phyloP scores from a whole-genome alignment of 2,797 vertebrate genomes.

The Oreonectes daqikongensis region DNA sequence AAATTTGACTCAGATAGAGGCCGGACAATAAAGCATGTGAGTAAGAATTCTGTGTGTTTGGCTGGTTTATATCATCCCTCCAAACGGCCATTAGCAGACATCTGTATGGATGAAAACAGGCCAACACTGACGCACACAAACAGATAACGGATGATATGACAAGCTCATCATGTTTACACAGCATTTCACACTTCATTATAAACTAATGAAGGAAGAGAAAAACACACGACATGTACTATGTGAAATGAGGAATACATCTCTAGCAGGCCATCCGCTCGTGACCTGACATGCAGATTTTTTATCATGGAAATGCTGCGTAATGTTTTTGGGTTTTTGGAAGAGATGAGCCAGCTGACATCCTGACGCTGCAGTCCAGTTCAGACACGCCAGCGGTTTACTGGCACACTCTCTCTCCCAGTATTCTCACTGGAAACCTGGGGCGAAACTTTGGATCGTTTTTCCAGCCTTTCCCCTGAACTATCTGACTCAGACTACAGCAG shows the following conservation, averaged over 20 bases:
- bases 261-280: neutral
- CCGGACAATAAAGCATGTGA: neutral
- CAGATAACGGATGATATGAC: conserved; percentile 42
- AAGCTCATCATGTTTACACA: conserved; percentile 48
- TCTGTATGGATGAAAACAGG: conserved; percentile 13
- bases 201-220: conserved; percentile 48
- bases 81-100: conserved; percentile 7
- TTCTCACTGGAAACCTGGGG: neutral
- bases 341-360: neutral
- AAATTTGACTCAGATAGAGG: conserved; percentile 2
- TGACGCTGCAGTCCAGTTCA: neutral
- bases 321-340: neutral
- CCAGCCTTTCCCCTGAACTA: conserved; percentile 1
- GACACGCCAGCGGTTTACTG: too few relatives aligned
- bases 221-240: conserved; percentile 48
- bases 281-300: neutral
- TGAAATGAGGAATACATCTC: conserved; percentile 16
- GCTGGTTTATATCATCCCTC: neutral
- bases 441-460: neutral
- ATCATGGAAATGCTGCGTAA: conserved; percentile 2
- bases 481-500: neutral
- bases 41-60: neutral
- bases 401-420: neutral
- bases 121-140: conserved; percentile 21
- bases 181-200: conserved; percentile 57